phyloP scores from a whole-genome alignment of 2,797 vertebrate genomes.

The Phoebastria nigripes region DNA sequence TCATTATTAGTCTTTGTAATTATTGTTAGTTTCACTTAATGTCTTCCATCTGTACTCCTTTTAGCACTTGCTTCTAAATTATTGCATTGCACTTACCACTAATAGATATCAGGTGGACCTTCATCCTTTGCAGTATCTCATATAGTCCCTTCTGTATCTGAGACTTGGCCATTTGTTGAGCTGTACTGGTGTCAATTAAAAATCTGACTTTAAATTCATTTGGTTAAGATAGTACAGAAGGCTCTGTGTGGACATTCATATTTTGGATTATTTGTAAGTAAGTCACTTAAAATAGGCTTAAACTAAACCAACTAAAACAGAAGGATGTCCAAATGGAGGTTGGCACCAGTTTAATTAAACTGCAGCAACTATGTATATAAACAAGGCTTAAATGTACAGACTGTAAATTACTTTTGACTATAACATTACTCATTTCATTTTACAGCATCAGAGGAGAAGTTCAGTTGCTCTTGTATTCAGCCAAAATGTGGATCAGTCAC shows the following conservation, averaged over 20 bases:
- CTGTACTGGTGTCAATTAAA: neutral
- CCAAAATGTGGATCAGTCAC: slow-evolving; percentile 46
- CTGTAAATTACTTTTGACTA: slow-evolving; percentile 59
- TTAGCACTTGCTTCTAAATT: slow-evolving; percentile 42
- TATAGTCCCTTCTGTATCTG: neutral
- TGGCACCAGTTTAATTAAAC: slow-evolving; percentile 63
- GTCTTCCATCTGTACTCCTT: slow-evolving; percentile 14
- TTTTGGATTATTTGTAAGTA: slow-evolving; percentile 30
- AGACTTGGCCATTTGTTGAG: neutral
- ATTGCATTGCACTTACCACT: neutral
- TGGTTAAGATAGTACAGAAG: neutral
- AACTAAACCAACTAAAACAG: slow-evolving; percentile 48
- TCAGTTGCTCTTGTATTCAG: slow-evolving; percentile 28
- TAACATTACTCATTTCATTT: slow-evolving; percentile 54
- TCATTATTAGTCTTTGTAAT: neutral
- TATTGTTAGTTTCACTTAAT: neutral
- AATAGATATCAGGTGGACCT: slow-evolving; percentile 34
- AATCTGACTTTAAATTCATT: slow-evolving; percentile 8
- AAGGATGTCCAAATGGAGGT: slow-evolving; percentile 46
- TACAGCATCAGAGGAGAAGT: slow-evolving; percentile 34
- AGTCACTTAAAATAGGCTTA: slow-evolving; percentile 42
- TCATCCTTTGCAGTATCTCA: neutral
- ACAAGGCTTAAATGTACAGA: slow-evolving; percentile 57
- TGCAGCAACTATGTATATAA: slow-evolving; percentile 43
- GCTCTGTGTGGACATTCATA: neutral